These are phyloP conservation scores for Pelmatolapia mariae DNA, from an alignment of 2,113 vertebrate species.

Conservation along the genomic window DNA sequence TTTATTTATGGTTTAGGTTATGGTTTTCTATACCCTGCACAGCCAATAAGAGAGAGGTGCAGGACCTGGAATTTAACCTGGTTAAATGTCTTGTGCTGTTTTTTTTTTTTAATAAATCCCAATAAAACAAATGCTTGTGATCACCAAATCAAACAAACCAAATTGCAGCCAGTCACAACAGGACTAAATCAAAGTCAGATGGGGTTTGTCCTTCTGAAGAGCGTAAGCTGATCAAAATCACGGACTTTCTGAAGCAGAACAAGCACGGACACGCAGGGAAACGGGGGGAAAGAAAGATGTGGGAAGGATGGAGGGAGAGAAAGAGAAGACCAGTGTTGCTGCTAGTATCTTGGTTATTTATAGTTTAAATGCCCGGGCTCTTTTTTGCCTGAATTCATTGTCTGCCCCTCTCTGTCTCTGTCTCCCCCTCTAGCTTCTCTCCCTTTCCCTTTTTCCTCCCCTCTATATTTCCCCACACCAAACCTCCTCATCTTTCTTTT, in stretches of 20 bases:
- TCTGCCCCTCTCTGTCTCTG: slow-evolving; percentile 37
- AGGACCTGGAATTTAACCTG: not conserved
- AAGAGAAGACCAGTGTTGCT: slow-evolving; percentile 26
- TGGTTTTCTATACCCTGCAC: fast-evolving
- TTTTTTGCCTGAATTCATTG: slow-evolving; percentile 56
- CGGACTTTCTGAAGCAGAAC: not conserved
- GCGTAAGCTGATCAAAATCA: not conserved
- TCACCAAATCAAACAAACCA: not conserved
- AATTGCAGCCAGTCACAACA: not conserved
- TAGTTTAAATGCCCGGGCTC: slow-evolving; percentile 47
- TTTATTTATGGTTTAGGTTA: not conserved
- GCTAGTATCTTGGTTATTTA: slow-evolving; percentile 54
- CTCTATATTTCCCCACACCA: not conserved
- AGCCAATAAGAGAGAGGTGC: not conserved
- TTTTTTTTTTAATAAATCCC: not conserved
- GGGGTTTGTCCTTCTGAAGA: not conserved
- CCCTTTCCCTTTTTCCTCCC: not conserved
- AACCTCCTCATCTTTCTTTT: not conserved
- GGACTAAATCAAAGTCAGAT: not conserved
- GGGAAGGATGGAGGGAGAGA: not conserved
- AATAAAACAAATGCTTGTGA: not conserved
- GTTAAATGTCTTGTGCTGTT: not conserved
- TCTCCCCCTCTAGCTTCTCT: slow-evolving; percentile 1
- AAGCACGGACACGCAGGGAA: not conserved
- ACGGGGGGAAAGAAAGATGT: not conserved